Evolutionary conservation across 2,888 invertebrate species (phyloP).

Genomic region (Tinea trinotella): DNA sequence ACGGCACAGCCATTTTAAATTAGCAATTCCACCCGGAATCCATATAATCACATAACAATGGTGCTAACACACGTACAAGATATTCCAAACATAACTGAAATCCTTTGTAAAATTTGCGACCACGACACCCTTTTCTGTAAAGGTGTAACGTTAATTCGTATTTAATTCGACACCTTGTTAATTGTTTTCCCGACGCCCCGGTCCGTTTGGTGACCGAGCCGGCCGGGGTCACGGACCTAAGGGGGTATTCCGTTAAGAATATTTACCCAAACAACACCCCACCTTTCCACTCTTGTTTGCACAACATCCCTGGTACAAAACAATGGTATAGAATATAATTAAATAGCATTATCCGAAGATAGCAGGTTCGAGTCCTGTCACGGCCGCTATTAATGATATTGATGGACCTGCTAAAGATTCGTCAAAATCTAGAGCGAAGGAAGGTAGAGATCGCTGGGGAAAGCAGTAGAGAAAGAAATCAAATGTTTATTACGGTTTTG

Average conservation of each 20-base stretch:
- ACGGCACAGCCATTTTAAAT: conserved; percentile 8
- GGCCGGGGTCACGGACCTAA: conserved; percentile 48
- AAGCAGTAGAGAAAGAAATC: too few species aligned
- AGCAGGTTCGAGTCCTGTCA: too few species aligned
- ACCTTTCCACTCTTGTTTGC: conserved; percentile 21
- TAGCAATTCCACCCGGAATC: conserved; percentile 14
- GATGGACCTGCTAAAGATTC: too few species aligned
- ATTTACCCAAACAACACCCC: conserved; percentile 60
- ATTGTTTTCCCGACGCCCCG: conserved; percentile 66
- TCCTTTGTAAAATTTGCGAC: conserved; percentile 19
- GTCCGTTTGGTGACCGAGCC: conserved; percentile 64
- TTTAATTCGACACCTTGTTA: conserved; percentile 74
- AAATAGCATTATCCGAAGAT: too few species aligned
- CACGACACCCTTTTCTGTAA: conserved; percentile 27
- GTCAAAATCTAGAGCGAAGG: too few species aligned
- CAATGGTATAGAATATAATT: conserved; percentile 55
- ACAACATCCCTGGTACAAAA: conserved; percentile 53
- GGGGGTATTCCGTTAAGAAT: conserved; percentile 61
- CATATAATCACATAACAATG: conserved; percentile 11
- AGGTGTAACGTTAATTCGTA: conserved; percentile 68
- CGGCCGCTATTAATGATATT: too few species aligned
- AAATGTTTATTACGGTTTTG: too few species aligned
- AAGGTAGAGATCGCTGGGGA: too few species aligned
- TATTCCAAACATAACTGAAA: conserved; percentile 8
- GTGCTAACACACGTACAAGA: conserved; percentile 9